Percentiles rank a stretch among this genome's conserved stretches.
These are phyloP conservation scores for Boloria selene DNA, from an alignment of 2,888 invertebrate genomes.

Conservation along the genomic window DNA sequence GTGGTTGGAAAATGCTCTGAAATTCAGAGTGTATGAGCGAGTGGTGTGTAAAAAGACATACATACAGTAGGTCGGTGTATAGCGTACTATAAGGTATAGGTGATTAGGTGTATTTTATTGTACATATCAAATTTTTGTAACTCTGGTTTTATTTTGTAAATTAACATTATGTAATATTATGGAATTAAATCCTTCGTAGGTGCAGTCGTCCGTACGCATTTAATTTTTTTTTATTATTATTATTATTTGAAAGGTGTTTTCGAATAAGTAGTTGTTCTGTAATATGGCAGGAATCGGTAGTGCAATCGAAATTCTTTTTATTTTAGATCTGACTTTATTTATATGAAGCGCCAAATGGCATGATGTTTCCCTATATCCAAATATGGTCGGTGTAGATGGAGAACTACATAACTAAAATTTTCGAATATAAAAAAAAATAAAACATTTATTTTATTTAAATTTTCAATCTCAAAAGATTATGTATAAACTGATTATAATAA, in stretches of 20 bases:
- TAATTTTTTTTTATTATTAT: constrained; percentile 54
- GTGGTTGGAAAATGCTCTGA: constrained; percentile 59
- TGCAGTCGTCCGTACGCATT: constrained; percentile 52
- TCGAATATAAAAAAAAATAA: no score
- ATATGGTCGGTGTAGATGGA: not conserved
- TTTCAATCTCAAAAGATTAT: no score
- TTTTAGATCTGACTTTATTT: constrained; percentile 54
- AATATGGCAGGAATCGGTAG: constrained; percentile 44
- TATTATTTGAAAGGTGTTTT: constrained; percentile 46
- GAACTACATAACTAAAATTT: no score
- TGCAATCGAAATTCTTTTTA: constrained; percentile 64
- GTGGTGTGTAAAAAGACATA: constrained; percentile 54
- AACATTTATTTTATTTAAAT: no score
- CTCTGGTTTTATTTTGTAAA: constrained; percentile 41
- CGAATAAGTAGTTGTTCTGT: constrained; percentile 35
- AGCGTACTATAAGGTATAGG: constrained; percentile 55
- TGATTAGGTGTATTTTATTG: constrained; percentile 54
- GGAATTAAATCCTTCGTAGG: constrained; percentile 7
- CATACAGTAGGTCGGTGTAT: constrained; percentile 55
- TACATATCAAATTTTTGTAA: constrained; percentile 72
- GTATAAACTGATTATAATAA: no score
- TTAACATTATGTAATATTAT: constrained; percentile 6
- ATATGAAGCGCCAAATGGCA: constrained; percentile 20
- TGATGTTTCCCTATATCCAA: constrained; percentile 9
- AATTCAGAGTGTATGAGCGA: constrained; percentile 66